Base-by-base conservation (phyloP, 1,140 invertebrate genomes). In the Drosophila aff. region DNA sequence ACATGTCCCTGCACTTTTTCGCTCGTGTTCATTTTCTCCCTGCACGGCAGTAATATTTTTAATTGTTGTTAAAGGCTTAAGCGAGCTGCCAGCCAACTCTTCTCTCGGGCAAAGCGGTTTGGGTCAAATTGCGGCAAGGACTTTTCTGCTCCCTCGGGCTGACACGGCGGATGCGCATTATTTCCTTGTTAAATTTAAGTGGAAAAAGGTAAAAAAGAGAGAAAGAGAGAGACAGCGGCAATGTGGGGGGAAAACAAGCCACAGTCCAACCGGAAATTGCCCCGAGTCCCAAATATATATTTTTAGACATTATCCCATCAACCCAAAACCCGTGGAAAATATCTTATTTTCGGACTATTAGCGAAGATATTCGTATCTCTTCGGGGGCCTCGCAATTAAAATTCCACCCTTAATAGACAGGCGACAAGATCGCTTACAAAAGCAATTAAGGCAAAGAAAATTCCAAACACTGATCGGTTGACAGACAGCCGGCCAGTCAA, bases 11-110 rank as follows among this genome's bases (percentile, higher is more conserved):
- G 47, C 49, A 46, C 23, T 44, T 69, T 67, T 36, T 10, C 46
- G n/a, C 63, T 46, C 18, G 28, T 67, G 31, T 69, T 58, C 55
- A 38, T 55, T 58, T 46, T 55, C 43, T 52, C 44, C 21, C 33
- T 69, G 66, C 72, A 82, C 67, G 71, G 61, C 55, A 69, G 74
- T 66, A 84, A 81, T 81, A 89, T 90, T 81, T 87, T 90, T 90
- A 89, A 89, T 89, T 89, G 84, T 90, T 90, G 85, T 84, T 84
- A 76, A 89, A 84, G 85, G 84, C 68, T 89, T 89, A 90, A 89
- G 85, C 74, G 55, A 38, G 55, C 59, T 55, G 57, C 71, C 63
- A 67, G 57, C 71, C 63, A 67, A 40, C 38, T 36, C 62, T 40
- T 4, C n/a, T 36, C 33, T 23, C 33, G 49, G 61, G 23, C 46